These are phyloP conservation scores for Pseudomyrmex flavicornis DNA, from an alignment of 1,140 invertebrate species.

Conservation along the genomic window DNA sequence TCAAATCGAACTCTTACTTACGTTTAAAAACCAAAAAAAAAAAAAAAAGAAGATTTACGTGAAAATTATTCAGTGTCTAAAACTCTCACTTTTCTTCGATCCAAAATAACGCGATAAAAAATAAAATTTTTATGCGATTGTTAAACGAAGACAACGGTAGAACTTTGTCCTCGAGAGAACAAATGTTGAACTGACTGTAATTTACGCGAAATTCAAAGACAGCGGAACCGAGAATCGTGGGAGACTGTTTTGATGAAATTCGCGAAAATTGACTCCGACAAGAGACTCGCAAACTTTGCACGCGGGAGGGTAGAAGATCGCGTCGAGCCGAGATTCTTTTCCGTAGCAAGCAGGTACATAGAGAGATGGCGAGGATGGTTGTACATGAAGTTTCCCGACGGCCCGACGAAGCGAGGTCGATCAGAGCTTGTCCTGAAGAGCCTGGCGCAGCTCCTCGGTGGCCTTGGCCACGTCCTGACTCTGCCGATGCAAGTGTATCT, in stretches of 20 bases:
- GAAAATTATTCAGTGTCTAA: no score
- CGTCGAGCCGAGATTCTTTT: conserved; percentile 24
- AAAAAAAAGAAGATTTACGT: no score
- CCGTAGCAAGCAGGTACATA: conserved; percentile 34
- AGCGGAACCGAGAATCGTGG: no score
- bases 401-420: conserved; percentile 39
- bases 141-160: no score
- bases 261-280: background rate
- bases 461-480: conserved; percentile 88
- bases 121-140: no score
- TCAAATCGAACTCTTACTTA: background rate
- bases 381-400: conserved; percentile 48
- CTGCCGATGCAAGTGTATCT: conserved; percentile 77
- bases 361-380: conserved; percentile 54
- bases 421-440: conserved; percentile 91
- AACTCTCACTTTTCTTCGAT: no score
- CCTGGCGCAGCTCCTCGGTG: conserved; percentile 90
- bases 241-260: background rate
- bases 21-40: background rate
- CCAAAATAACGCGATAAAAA: no score
- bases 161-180: no score
- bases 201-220: no score
- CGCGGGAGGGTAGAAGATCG: background rate
- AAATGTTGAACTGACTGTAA: no score
- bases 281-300: background rate